phyloP scores from a whole-genome alignment of 2,113 vertebrate genomes.

The Pelobates fuscus region DNA sequence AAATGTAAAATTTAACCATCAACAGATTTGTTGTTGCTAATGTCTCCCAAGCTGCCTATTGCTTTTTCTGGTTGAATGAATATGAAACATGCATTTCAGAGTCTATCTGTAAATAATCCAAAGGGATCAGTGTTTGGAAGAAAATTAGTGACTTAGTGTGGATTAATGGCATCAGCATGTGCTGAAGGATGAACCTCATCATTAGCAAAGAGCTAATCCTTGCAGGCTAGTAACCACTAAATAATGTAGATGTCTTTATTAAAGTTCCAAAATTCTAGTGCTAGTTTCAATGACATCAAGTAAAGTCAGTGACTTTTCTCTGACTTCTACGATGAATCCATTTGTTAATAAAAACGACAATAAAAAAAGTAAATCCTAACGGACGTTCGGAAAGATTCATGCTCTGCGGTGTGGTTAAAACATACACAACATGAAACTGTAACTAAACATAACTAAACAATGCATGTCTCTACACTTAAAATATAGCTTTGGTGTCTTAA shows the following conservation, averaged over 20 bases:
- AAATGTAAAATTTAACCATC: constrained; percentile 29
- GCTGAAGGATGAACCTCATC: constrained; percentile 36
- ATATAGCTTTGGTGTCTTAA: constrained; percentile 6
- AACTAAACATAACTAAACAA: constrained; percentile 41
- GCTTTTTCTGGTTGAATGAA: constrained; percentile 39
- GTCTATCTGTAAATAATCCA: constrained; percentile 40
- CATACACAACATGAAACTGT: constrained; percentile 16
- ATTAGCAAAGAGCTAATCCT: constrained; percentile 33
- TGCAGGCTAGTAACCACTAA: constrained; percentile 37
- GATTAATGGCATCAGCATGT: constrained; percentile 38
- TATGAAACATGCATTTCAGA: constrained; percentile 47
- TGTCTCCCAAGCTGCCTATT: constrained; percentile 41
- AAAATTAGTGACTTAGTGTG: constrained; percentile 43
- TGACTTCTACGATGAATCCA: constrained; percentile 32
- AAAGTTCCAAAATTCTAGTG: constrained; percentile 35
- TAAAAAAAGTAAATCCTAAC: constrained; percentile 14
- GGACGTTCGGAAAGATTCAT: background rate
- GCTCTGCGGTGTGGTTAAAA: background rate
- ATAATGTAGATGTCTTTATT: constrained; percentile 51
- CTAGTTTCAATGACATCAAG: constrained; percentile 26
- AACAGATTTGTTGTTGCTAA: constrained; percentile 35
- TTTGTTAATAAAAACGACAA: background rate
- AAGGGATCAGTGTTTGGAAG: constrained; percentile 43
- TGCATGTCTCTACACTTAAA: background rate
- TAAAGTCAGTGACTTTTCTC: constrained; percentile 32